Percentiles rank a stretch among this genome's conserved stretches.
Conservation (phyloP, 1,140 invertebrate species). For the Orchestia grillus region DNA sequence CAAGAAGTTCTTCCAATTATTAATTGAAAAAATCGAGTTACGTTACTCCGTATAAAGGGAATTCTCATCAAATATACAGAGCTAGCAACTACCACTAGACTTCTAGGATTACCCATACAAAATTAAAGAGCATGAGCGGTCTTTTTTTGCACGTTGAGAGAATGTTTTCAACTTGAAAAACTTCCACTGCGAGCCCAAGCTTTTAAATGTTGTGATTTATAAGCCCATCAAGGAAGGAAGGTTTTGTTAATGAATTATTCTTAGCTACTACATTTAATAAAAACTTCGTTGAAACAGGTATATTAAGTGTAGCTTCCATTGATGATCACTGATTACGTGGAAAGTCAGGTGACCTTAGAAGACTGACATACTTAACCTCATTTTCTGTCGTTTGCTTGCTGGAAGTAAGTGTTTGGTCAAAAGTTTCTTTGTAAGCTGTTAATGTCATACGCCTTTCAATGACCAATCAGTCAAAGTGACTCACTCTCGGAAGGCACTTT, state of each 20-base stretch:
- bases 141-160: background rate
- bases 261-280: background rate
- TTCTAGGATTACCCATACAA: background rate
- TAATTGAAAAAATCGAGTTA: too few species aligned
- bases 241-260: background rate
- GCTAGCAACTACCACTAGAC: background rate
- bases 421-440: background rate
- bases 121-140: background rate
- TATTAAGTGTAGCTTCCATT: background rate
- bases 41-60: too few species aligned
- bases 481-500: background rate
- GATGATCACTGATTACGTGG: background rate
- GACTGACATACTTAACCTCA: background rate
- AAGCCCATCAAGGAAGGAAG: background rate
- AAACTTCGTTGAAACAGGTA: background rate
- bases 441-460: background rate
- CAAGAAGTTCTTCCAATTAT: too few species aligned
- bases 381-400: background rate
- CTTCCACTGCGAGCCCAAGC: background rate
- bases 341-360: background rate
- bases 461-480: background rate
- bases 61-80: too few species aligned
- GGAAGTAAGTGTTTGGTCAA: background rate
- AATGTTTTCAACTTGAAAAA: background rate
- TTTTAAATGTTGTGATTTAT: background rate